Base-by-base conservation (phyloP, 2,113 vertebrate species). In the Lathamus discolor region DNA sequence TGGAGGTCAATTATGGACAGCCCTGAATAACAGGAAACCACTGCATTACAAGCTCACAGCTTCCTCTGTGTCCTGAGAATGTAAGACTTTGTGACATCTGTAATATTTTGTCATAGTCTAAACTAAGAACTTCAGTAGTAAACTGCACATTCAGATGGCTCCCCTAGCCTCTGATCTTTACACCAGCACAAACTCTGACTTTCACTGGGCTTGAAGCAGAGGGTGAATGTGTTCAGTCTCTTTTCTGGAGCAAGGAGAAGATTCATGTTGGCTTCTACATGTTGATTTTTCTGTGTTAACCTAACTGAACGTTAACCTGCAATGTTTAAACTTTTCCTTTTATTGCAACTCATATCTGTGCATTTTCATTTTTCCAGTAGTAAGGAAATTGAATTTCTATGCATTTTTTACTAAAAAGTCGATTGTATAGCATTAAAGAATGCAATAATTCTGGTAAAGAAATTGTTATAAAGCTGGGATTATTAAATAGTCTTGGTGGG, bases 1-100 rank as follows among this genome's bases (percentile, higher is more conserved):
- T 49, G 17, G 6, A 4, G 11, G 49, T 17, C 0, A 0, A 5
- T 49, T 75, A 64, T 14, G 25, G 25, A 46, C 18, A 55, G 13
- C 5, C 8, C 2, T 4, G 33, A 29, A 75, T 24, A 43, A 54
- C 11, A 75, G 23, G 81, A 33, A 41, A 52, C 10, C 17, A 39
- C 17, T 41, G 10, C 22, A 61, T 49, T 54, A 22, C 33, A 64
- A 77, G 55, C 37, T 31, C 51, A 72, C 17, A 73, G 6, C 14
- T 94, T n/a, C 24, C 10, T 76, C 22, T 85, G 0, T 29, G 14
- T 52, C 41, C 67, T 87, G 14, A 93, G 22, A 82, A 64, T 37
- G 20, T 13, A 10, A 91, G 24, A 73, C 6, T 74, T 70, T 61
- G 23, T 72, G 28, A 68, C 6, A 89, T 25, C 0, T 1, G 20